Percentiles rank a stretch among this genome's conserved stretches.
These are phyloP conservation scores for Conus ventricosus DNA, from an alignment of 1,140 invertebrate species.

Conservation along the genomic window DNA sequence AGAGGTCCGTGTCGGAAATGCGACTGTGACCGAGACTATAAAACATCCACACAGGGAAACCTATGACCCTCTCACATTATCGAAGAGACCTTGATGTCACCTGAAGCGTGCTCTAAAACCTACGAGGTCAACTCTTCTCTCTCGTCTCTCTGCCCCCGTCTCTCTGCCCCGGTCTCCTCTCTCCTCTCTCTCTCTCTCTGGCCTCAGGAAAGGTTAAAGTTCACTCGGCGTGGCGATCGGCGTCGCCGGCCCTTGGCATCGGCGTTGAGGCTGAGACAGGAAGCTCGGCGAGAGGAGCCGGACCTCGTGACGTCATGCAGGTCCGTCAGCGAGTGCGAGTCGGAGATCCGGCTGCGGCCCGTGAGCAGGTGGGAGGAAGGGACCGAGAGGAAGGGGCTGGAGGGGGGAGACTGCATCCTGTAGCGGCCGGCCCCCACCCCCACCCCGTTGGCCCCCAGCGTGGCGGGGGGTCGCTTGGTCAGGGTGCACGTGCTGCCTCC, in stretches of 20 bases:
- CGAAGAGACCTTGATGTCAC: no score
- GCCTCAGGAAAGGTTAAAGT: constrained; percentile 45
- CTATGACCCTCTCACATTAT: no score
- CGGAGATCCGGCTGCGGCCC: constrained; percentile 20
- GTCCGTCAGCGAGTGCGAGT: constrained; percentile 34
- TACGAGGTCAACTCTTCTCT: no score
- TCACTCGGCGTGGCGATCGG: constrained; percentile 42
- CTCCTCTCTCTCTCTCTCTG: no score
- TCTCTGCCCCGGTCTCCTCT: no score
- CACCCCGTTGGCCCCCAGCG: neutral
- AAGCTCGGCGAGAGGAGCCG: constrained; percentile 12
- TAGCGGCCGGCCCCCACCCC: neutral
- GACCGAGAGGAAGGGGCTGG: constrained; percentile 17
- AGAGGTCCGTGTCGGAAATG: no score
- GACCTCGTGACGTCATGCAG: neutral
- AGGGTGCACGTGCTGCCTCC: neutral
- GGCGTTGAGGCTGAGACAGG: constrained; percentile 45
- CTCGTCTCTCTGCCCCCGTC: no score
- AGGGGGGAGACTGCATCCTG: neutral
- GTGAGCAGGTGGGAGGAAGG: constrained; percentile 14
- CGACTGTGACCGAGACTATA: no score
- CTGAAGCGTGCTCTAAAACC: no score
- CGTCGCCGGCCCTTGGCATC: constrained; percentile 32
- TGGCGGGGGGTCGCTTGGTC: neutral
- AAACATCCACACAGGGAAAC: no score